A percentile compares a stretch with the other conserved stretches of the same genome.
These are phyloP conservation scores for Thereva nobilitata DNA, from an alignment of 2,888 invertebrate species.

Conservation along the genomic window DNA sequence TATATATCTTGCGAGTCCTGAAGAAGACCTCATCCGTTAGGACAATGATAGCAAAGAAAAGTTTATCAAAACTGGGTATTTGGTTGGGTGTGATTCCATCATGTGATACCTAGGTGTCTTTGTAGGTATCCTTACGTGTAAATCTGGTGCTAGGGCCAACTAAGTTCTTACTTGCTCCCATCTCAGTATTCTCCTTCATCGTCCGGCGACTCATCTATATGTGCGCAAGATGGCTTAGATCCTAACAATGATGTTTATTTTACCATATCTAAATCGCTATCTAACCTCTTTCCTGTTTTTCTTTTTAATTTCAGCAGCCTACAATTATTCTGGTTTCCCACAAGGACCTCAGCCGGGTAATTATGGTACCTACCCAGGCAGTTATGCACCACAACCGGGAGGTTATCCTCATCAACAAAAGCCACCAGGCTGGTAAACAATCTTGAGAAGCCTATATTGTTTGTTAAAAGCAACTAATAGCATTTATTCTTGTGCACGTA, in stretches of 20 bases:
- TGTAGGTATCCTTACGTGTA: too few species aligned
- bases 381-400: slow-evolving; percentile 53
- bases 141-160: too few species aligned
- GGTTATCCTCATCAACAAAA: slow-evolving; percentile 56
- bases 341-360: slow-evolving; percentile 57
- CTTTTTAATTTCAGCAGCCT: slow-evolving; percentile 53
- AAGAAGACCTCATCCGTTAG: too few species aligned
- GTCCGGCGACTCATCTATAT: too few species aligned
- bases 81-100: too few species aligned
- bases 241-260: not conserved
- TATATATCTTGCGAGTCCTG: too few species aligned
- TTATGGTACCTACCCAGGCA: slow-evolving; percentile 58
- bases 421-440: slow-evolving; percentile 57
- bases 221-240: too few species aligned
- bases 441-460: not conserved
- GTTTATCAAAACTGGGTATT: too few species aligned
- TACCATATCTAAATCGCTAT: slow-evolving; percentile 7
- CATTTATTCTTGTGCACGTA: not conserved
- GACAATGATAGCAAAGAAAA: too few species aligned
- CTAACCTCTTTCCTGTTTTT: not conserved
- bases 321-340: slow-evolving; percentile 63
- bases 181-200: too few species aligned
- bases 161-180: too few species aligned
- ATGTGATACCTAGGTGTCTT: too few species aligned
- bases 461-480: slow-evolving; percentile 7